A percentile compares a stretch with the other conserved stretches of the same genome.
phyloP scores from a whole-genome alignment of 2,113 vertebrate species.

The Psilopsiagon aurifrons region DNA sequence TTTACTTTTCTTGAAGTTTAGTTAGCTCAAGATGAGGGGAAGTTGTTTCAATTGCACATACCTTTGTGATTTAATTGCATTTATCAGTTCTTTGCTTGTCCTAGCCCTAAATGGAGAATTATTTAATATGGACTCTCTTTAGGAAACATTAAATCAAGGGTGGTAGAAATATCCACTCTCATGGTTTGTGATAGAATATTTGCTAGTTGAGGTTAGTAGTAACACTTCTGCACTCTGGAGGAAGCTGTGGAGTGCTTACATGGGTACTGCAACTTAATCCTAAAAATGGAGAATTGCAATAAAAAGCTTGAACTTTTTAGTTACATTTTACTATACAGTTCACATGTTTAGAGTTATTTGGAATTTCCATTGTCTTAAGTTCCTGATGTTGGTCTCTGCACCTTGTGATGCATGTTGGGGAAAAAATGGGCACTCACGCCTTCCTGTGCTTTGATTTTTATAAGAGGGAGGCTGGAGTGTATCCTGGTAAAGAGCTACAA shows the following conservation, averaged over 20 bases:
- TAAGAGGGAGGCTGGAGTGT: rapidly evolving
- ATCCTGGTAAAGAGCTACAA: not conserved
- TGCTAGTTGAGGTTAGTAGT: not conserved
- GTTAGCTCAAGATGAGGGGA: not conserved
- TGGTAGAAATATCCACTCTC: not conserved
- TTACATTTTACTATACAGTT: rapidly evolving
- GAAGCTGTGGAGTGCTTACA: not conserved
- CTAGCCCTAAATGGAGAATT: not conserved
- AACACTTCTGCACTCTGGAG: not conserved
- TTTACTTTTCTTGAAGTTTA: not conserved
- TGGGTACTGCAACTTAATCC: not conserved
- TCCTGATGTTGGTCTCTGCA: not conserved
- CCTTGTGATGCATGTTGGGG: not conserved
- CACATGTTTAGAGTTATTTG: not conserved
- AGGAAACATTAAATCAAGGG: not conserved
- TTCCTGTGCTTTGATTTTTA: not conserved
- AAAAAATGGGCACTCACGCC: not conserved
- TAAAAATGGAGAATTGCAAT: not conserved
- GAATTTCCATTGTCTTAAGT: not conserved
- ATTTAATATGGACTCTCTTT: not conserved
- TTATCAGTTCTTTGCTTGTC: not conserved
- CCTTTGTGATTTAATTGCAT: not conserved
- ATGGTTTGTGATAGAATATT: not conserved
- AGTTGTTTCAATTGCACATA: not conserved
- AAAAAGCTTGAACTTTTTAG: not conserved